Conservation (phyloP, 2,797 vertebrate species). For the Epinephelus coioides region DNA sequence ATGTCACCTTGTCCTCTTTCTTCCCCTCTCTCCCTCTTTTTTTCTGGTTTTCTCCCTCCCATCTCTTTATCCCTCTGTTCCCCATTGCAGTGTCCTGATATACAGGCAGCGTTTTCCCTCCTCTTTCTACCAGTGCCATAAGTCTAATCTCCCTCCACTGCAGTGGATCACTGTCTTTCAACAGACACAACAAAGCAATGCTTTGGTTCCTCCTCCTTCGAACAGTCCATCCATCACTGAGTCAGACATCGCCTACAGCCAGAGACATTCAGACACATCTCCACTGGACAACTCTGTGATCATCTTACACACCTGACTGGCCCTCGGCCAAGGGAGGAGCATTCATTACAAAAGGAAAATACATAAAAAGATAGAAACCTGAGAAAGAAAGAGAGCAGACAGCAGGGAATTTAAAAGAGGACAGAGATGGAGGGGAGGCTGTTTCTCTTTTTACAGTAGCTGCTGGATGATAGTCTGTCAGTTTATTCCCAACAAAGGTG, state of each 20-base stretch:
- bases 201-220: slow-evolving; percentile 59
- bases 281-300: slow-evolving; percentile 74
- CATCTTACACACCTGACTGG: slow-evolving; percentile 78
- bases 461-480: background rate
- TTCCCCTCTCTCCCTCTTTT: slow-evolving; percentile 12
- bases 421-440: slow-evolving; percentile 13
- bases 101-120: slow-evolving; percentile 25
- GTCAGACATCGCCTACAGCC: slow-evolving; percentile 70
- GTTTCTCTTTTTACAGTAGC: slow-evolving; percentile 35
- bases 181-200: slow-evolving; percentile 59
- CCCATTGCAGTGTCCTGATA: slow-evolving; percentile 24
- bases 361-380: slow-evolving; percentile 72
- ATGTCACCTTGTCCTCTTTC: slow-evolving; percentile 67
- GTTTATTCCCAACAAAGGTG: slow-evolving; percentile 18
- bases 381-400: slow-evolving; percentile 57
- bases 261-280: slow-evolving; percentile 75
- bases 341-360: slow-evolving; percentile 71
- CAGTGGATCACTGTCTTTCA: slow-evolving; percentile 59
- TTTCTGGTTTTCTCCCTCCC: slow-evolving; percentile 24
- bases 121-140: slow-evolving; percentile 20
- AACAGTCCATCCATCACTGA: slow-evolving; percentile 71
- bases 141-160: slow-evolving; percentile 47
- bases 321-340: slow-evolving; percentile 62
- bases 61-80: background rate
- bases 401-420: slow-evolving; percentile 39